Percentiles rank a stretch among this genome's conserved stretches.
These are phyloP conservation scores for Himantopus leucocephalus DNA, from an alignment of 2,113 vertebrate species.

Conservation along the genomic window DNA sequence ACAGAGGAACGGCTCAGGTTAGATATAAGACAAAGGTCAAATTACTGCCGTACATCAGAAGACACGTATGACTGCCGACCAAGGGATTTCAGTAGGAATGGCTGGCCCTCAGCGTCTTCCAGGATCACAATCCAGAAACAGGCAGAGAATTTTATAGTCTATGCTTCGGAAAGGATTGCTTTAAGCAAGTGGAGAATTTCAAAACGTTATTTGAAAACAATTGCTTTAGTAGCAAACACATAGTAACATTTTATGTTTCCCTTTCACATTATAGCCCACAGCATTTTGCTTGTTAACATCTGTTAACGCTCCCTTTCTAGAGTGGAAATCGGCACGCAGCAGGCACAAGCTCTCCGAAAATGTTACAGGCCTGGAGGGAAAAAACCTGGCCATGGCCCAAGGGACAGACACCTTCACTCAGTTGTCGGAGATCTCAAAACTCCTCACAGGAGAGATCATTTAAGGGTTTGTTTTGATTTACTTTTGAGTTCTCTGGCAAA, in stretches of 20 bases:
- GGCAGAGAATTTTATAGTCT: not conserved
- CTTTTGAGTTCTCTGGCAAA: not conserved
- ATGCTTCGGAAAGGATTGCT: not conserved
- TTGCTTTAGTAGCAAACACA: not conserved
- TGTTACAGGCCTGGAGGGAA: not conserved
- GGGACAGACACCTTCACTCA: not conserved
- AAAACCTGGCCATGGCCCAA: not conserved
- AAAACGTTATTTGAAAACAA: not conserved
- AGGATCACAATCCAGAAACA: not conserved
- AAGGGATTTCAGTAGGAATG: not conserved
- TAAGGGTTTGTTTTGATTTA: not conserved
- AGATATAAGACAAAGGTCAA: not conserved
- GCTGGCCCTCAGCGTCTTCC: not conserved
- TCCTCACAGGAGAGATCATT: not conserved
- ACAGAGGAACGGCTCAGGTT: not conserved
- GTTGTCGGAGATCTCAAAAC: not conserved
- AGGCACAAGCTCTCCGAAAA: not conserved
- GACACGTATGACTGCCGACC: rapidly evolving
- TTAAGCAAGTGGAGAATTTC: not conserved
- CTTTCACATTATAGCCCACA: not conserved
- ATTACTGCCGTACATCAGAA: not conserved
- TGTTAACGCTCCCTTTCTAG: not conserved
- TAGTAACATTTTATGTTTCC: not conserved
- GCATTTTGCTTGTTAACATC: not conserved
- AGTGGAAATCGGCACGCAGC: not conserved